phyloP scores from a whole-genome alignment of 2,113 vertebrate genomes.

The Leucopternis melanops region DNA sequence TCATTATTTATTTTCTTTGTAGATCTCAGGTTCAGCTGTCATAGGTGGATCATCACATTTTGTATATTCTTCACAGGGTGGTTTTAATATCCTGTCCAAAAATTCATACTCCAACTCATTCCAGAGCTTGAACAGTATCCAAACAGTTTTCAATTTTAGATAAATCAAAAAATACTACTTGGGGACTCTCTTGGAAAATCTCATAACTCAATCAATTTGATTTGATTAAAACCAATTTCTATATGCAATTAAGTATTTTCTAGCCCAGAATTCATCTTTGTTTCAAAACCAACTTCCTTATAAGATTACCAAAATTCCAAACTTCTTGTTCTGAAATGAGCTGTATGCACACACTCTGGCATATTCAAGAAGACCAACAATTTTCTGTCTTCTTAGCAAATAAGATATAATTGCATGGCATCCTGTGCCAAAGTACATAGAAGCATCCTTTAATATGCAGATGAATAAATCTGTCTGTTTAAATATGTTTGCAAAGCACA shows the following conservation, averaged over 20 bases:
- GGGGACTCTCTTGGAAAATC: background rate
- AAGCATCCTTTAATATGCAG: background rate
- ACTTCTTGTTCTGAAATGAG: background rate
- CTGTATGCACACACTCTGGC: background rate
- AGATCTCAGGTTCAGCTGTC: background rate
- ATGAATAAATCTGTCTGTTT: background rate
- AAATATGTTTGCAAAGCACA: background rate
- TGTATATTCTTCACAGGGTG: background rate
- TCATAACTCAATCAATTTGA: background rate
- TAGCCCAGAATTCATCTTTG: background rate
- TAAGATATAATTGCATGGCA: background rate
- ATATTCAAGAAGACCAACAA: background rate
- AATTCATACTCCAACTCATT: background rate
- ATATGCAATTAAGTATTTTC: background rate
- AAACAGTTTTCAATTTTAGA: background rate
- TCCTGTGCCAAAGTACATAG: background rate
- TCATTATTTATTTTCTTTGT: background rate
- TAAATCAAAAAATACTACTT: background rate
- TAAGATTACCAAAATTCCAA: background rate
- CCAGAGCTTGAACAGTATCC: background rate
- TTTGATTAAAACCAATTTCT: background rate
- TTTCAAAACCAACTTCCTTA: background rate
- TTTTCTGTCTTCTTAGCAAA: background rate
- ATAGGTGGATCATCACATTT: background rate
- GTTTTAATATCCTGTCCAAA: background rate